phyloP scores from a whole-genome alignment of 2,113 vertebrate genomes.

The Bos javanicus region DNA sequence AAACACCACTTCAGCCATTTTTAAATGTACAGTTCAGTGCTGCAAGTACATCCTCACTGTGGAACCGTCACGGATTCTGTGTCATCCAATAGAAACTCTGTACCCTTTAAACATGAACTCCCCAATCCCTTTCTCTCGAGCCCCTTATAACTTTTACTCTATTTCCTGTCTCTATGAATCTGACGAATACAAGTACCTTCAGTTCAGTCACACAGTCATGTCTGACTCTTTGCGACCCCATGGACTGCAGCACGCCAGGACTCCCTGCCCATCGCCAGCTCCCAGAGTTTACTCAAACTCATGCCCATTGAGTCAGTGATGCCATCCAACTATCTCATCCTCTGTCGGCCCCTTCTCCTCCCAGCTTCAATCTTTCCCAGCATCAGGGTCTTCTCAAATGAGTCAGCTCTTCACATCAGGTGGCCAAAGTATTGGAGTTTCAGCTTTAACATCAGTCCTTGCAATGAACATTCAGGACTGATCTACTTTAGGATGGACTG shows the following conservation, averaged over 20 bases:
- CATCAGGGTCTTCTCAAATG: background rate
- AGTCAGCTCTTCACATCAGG: background rate
- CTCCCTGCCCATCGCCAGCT: background rate
- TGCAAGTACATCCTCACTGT: background rate
- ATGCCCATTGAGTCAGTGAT: background rate
- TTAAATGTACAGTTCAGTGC: background rate
- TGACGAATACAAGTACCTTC: background rate
- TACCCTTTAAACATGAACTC: background rate
- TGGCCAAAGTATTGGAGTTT: background rate
- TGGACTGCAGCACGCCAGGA: fast-evolving
- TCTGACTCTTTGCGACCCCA: background rate
- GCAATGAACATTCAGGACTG: background rate
- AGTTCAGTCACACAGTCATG: background rate
- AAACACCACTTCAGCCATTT: background rate
- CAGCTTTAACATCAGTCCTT: background rate
- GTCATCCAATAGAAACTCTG: background rate
- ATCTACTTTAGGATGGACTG: background rate
- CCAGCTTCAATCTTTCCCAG: background rate
- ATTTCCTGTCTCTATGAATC: background rate
- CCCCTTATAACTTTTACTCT: background rate
- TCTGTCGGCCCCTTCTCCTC: background rate
- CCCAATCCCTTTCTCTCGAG: background rate
- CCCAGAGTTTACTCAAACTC: background rate
- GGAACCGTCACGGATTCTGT: background rate
- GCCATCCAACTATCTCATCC: background rate